Base-by-base conservation (phyloP, 1,140 invertebrate species). In the Antheraea pernyi region DNA sequence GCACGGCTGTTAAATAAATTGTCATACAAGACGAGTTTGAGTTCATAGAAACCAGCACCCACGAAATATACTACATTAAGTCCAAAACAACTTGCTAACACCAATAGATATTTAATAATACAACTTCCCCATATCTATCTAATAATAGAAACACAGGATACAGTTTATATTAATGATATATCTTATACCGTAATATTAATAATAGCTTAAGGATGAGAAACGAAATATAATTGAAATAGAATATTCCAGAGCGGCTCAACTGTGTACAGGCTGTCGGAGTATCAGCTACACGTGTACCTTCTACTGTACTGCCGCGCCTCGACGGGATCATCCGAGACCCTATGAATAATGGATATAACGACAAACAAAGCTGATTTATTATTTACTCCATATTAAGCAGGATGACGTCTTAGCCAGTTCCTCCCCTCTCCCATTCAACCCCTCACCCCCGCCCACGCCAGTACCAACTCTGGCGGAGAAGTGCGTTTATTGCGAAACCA, bases 351-450 rank as follows among this genome's bases (percentile, higher is more conserved):
- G 71, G 59, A 73, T 30, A 36, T n/a, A 19, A 36, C 18, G 36
- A 62, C 65, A 70, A 74, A 70, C 69, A 68, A 61, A 66, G 22
- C 69, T 70, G 37, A 74, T 70, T 68, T 70, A 70, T 70, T 70
- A 68, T 74, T 74, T 62, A 74, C 59, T 70, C 65, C 46, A 74
- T 74, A 67, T 63, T 67, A 67, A 71, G 65, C 48, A 61, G 62
- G 65, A 63, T 53, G 53, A 67, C 13, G 61, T 36, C 61, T 63
- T 63, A 63, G 37, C 61, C 61, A 36, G 36, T 58, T 19, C 39
- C 42, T 13, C 46, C 22, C 8, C 19, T 6, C 63, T 6, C 46
- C 46, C 42, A 4, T 4, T 1, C 4, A 2, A 30, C 11, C 64
- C 0, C 64, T 9, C 4, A 53, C 46, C 46, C 46, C 7, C 39